Conservation (phyloP, 2,113 vertebrate genomes). For the Plecotus auritus region DNA sequence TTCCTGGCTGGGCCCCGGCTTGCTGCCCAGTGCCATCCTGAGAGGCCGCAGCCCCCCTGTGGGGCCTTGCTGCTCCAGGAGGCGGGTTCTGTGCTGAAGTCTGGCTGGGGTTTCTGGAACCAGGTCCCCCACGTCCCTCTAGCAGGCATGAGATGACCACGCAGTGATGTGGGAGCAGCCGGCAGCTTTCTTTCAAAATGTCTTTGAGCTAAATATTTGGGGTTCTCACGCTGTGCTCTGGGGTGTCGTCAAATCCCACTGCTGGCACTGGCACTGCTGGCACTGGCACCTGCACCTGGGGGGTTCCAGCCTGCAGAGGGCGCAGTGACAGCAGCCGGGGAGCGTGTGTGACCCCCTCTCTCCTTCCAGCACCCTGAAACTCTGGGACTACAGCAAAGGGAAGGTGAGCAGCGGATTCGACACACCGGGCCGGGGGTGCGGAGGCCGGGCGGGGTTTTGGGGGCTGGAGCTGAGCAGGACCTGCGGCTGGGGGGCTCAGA, state of each 20-base stretch:
- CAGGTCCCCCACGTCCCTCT: accelerated
- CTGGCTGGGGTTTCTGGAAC: not conserved
- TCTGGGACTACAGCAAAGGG: conserved; percentile 99
- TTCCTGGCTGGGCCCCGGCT: accelerated
- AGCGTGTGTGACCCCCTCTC: not conserved
- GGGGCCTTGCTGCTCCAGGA: not conserved
- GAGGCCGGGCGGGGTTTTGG: not conserved
- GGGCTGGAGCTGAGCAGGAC: not conserved
- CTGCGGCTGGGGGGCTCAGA: not conserved
- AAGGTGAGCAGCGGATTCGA: conserved; percentile 82
- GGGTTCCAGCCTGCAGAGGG: not conserved
- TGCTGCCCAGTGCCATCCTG: too few species aligned
- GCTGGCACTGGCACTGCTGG: not conserved
- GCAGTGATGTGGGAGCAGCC: not conserved
- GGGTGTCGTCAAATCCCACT: accelerated
- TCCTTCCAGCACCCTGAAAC: conserved; percentile 92
- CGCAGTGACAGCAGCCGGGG: accelerated
- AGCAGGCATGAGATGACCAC: not conserved
- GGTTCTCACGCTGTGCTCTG: accelerated
- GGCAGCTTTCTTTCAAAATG: not conserved
- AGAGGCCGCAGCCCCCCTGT: not conserved
- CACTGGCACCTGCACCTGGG: accelerated
- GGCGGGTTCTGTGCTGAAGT: accelerated
- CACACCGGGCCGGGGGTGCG: not conserved
- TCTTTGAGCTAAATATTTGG: not conserved